A percentile compares a stretch with the other conserved stretches of the same genome.
phyloP scores from a whole-genome alignment of 2,113 vertebrate genomes.

The Thalassoma bifasciatum region DNA sequence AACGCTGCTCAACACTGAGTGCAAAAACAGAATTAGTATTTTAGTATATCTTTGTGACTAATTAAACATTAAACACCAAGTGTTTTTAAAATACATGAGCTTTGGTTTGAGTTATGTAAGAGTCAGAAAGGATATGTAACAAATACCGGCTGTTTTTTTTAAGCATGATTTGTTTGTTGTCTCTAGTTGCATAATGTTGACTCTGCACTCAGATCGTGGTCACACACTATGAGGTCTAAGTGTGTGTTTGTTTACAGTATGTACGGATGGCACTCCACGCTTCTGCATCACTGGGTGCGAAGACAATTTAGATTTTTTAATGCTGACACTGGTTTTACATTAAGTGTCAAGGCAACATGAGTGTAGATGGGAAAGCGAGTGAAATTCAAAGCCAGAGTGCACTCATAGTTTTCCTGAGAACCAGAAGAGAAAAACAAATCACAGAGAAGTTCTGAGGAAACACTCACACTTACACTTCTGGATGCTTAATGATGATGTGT shows the following conservation, averaged over 20 bases:
- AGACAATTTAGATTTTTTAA: background rate
- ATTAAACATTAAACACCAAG: background rate
- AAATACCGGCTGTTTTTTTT: background rate
- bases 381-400: background rate
- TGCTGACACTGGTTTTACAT: background rate
- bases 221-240: too few relatives aligned
- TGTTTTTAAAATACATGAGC: background rate
- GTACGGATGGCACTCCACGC: background rate
- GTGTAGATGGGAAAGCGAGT: background rate
- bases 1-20: background rate
- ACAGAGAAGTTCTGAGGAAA: slow-evolving; percentile 12
- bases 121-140: background rate
- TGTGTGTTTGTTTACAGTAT: background rate
- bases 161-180: background rate
- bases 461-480: background rate
- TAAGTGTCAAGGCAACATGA: background rate
- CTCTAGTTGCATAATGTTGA: background rate
- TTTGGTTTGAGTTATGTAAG: background rate
- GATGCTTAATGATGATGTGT: background rate
- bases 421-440: slow-evolving; percentile 1
- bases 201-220: too few relatives aligned
- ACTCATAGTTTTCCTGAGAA: background rate
- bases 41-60: too few relatives aligned
- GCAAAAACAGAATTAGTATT: slow-evolving; percentile 9
- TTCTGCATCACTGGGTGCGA: background rate